These are phyloP conservation scores for Adelphocoris suturalis DNA, from an alignment of 2,888 invertebrate genomes.

Conservation along the genomic window DNA sequence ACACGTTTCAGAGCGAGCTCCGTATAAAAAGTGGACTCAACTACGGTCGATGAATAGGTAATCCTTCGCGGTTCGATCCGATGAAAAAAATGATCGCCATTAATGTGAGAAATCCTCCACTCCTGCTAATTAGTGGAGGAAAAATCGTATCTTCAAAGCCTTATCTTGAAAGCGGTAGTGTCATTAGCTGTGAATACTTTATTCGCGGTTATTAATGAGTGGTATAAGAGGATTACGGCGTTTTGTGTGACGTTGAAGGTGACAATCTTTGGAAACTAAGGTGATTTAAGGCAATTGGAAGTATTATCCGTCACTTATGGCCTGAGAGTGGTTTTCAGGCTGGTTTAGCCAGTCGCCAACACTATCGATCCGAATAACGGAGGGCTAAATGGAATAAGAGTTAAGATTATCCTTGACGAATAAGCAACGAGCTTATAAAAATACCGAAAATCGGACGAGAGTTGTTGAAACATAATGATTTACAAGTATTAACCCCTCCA, in stretches of 20 bases:
- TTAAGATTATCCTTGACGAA: too few species aligned
- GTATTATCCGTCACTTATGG: too few species aligned
- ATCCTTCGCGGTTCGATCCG: neutral
- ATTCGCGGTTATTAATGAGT: neutral
- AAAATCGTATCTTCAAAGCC: neutral
- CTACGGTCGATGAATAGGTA: neutral
- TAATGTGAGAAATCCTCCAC: neutral
- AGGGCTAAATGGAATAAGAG: too few species aligned
- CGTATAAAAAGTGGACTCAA: neutral
- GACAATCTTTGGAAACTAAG: too few species aligned
- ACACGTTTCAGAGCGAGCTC: neutral
- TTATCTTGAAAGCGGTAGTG: neutral
- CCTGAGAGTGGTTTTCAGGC: too few species aligned
- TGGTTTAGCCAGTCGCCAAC: too few species aligned
- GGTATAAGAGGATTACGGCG: neutral
- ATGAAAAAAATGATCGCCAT: neutral
- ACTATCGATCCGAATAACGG: too few species aligned
- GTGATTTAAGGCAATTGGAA: too few species aligned
- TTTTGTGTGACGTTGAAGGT: neutral
- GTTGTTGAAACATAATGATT: too few species aligned
- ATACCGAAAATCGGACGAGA: too few species aligned
- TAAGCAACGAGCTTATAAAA: too few species aligned
- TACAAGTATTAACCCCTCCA: too few species aligned
- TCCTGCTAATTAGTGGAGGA: neutral
- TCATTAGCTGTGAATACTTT: slow-evolving; percentile 10